Percentiles rank a stretch among this genome's conserved stretches.
These are phyloP conservation scores for Syngnathus scovelli DNA, from an alignment of 2,113 vertebrate species.

Conservation along the genomic window DNA sequence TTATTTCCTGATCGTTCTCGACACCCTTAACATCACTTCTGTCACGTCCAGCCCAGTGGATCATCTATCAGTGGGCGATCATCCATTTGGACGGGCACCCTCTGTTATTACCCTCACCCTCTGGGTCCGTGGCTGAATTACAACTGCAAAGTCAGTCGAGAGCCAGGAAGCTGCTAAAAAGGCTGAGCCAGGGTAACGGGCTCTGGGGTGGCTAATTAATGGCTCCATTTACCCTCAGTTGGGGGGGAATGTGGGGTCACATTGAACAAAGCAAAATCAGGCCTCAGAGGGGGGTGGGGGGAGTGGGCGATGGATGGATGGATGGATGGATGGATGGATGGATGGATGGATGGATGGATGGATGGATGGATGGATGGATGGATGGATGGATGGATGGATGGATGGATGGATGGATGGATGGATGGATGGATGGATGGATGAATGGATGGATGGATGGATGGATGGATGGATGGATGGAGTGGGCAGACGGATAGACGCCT, in stretches of 20 bases:
- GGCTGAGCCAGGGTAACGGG: constrained; percentile 57
- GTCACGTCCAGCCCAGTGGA: constrained; percentile 50
- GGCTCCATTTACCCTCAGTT: constrained; percentile 41
- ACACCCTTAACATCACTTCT: constrained; percentile 43
- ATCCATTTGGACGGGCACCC: constrained; percentile 54
- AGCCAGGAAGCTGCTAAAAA: constrained; percentile 52
- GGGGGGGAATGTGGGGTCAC: constrained; percentile 20
- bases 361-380: neutral
- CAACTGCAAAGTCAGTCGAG: constrained; percentile 54
- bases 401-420: too few relatives aligned
- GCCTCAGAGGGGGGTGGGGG: constrained; percentile 27
- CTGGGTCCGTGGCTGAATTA: constrained; percentile 52
- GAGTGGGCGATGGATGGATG: constrained; percentile 9
- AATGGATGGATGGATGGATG: neutral
- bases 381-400: too few relatives aligned
- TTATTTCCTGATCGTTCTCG: constrained; percentile 43
- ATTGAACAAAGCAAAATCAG: constrained; percentile 48
- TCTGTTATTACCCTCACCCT: constrained; percentile 60
- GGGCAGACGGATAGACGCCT: too few relatives aligned
- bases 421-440: neutral
- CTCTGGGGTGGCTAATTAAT: constrained; percentile 67
- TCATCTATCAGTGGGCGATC: constrained; percentile 56
- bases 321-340: neutral
- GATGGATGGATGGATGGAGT: too few relatives aligned
- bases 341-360: neutral